Conservation (phyloP, 1,140 invertebrate genomes). For the Oreohelix idahoensis region DNA sequence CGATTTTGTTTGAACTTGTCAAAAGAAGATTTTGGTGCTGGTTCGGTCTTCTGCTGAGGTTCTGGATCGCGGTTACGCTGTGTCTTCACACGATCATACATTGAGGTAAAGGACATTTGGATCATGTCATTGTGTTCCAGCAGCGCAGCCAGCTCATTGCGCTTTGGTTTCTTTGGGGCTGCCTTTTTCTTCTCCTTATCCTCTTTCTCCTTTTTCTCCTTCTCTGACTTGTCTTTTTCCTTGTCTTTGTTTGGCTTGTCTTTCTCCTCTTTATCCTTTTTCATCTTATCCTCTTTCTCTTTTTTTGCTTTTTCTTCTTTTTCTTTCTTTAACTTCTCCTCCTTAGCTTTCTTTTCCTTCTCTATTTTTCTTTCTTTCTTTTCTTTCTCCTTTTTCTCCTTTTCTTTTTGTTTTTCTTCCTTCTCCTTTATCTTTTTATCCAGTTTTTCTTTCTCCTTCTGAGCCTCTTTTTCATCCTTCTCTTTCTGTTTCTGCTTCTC, state of each 20-base stretch:
- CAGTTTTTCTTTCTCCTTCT: constrained; percentile 30
- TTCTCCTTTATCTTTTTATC: constrained; percentile 13
- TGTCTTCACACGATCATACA: constrained; percentile 99
- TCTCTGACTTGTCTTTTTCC: constrained; percentile 17
- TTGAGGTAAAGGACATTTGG: constrained; percentile 84
- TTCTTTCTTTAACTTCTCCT: constrained; percentile 23
- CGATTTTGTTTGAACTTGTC: constrained; percentile 41
- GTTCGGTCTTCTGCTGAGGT: background rate
- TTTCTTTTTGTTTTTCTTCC: constrained; percentile 23
- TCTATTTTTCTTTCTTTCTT: background rate
- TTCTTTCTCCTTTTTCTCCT: background rate
- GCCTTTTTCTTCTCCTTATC: constrained; percentile 21
- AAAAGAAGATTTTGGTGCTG: constrained; percentile 46
- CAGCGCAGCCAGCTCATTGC: constrained; percentile 37
- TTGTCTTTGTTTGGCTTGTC: constrained; percentile 24
- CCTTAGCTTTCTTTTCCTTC: constrained; percentile 17
- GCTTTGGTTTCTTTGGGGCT: constrained; percentile 41
- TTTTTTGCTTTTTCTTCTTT: constrained; percentile 19
- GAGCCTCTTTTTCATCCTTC: constrained; percentile 61
- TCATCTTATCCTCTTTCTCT: constrained; percentile 12
- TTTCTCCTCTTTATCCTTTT: constrained; percentile 3
- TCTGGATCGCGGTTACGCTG: constrained; percentile 70
- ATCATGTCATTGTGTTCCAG: constrained; percentile 40
- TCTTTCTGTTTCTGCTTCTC: constrained; percentile 72
- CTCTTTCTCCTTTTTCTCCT: constrained; percentile 18